Conservation (phyloP, 1,140 invertebrate genomes). For the Drosophila albomicans region DNA sequence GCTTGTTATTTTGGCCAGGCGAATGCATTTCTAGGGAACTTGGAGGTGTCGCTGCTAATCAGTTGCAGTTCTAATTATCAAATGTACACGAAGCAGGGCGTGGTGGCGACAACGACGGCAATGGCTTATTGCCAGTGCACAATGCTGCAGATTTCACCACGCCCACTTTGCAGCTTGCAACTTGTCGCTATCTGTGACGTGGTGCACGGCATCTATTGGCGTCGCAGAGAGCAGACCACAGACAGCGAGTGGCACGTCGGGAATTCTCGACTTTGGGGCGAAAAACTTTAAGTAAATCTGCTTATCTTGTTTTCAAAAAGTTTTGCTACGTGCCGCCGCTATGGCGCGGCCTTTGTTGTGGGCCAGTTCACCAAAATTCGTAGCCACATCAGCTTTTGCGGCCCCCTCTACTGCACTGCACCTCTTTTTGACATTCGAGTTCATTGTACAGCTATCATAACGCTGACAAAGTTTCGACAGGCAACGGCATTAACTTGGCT, state of each 20-base stretch:
- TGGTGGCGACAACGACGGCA: too few relatives aligned
- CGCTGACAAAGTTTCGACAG: slow-evolving; percentile 71
- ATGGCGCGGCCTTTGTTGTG: slow-evolving; percentile 60
- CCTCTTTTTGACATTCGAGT: slow-evolving; percentile 12
- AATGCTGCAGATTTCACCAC: slow-evolving; percentile 55
- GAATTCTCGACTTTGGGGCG: slow-evolving; percentile 65
- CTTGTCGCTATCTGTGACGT: slow-evolving; percentile 47
- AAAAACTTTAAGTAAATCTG: slow-evolving; percentile 80
- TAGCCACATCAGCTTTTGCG: background rate
- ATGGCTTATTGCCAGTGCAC: slow-evolving; percentile 24
- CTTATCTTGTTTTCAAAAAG: slow-evolving; percentile 76
- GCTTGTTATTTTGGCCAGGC: background rate
- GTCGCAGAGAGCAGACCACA: background rate
- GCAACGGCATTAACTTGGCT: slow-evolving; percentile 62
- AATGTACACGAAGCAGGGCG: slow-evolving; percentile 36
- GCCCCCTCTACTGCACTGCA: background rate
- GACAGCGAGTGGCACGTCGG: slow-evolving; percentile 59
- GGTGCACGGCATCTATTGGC: slow-evolving; percentile 46
- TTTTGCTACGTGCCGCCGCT: slow-evolving; percentile 76
- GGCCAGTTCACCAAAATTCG: slow-evolving; percentile 7
- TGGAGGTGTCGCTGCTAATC: slow-evolving; percentile 49
- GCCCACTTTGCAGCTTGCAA: slow-evolving; percentile 10
- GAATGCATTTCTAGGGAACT: slow-evolving; percentile 15
- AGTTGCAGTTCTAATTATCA: slow-evolving; percentile 71
- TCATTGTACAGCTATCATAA: slow-evolving; percentile 73